Conservation (phyloP, 1,140 invertebrate genomes). For the Drosophila nannoptera region DNA sequence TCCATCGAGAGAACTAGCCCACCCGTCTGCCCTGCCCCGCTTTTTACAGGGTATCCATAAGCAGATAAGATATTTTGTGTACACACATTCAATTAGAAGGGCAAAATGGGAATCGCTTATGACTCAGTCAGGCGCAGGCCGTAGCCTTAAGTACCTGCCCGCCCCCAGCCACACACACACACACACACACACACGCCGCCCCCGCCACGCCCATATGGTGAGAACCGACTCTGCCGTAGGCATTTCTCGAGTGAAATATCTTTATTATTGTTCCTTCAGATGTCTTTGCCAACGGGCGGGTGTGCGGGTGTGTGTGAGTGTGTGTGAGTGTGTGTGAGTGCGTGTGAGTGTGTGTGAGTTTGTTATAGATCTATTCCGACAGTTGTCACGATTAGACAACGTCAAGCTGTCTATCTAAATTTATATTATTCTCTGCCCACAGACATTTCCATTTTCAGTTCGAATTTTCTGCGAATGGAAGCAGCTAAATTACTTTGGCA, state of each 20-base stretch:
- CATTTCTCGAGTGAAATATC: conserved; percentile 50
- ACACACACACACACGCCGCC: background rate
- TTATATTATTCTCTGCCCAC: conserved; percentile 9
- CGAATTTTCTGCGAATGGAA: conserved; percentile 14
- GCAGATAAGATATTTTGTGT: background rate
- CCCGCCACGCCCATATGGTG: background rate
- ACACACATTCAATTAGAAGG: conserved; percentile 57
- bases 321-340: conserved; percentile 22
- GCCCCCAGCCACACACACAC: background rate
- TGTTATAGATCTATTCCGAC: conserved; percentile 47
- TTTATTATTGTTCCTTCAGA: conserved; percentile 61
- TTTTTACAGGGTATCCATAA: background rate
- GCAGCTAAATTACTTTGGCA: conserved; percentile 47
- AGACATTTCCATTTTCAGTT: conserved; percentile 36
- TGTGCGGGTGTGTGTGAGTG: conserved; percentile 38
- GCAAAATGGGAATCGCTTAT: conserved; percentile 64
- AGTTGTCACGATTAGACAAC: conserved; percentile 52
- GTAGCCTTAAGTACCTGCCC: conserved; percentile 29
- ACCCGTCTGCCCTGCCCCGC: too few species aligned
- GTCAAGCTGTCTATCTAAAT: conserved; percentile 42
- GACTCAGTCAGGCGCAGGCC: conserved; percentile 44
- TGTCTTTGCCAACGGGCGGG: conserved; percentile 8
- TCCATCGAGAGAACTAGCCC: too few species aligned
- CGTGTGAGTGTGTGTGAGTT: conserved; percentile 28
- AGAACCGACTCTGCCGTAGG: background rate